Conservation (phyloP, 2,888 invertebrate species). For the Diloba caeruleocephala region DNA sequence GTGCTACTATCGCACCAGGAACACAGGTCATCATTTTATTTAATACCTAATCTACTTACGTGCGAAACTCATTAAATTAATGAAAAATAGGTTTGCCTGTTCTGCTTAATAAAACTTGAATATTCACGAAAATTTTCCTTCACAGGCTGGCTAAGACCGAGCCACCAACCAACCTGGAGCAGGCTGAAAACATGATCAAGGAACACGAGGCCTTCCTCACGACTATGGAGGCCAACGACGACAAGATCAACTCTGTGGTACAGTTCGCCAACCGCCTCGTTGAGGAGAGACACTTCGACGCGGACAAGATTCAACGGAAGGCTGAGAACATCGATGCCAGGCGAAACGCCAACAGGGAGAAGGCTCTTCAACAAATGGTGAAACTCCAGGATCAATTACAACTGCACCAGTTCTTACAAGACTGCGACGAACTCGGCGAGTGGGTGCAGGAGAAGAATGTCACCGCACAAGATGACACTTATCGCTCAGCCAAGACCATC, state of each 20-base stretch:
- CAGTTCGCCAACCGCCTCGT: slow-evolving; percentile 97
- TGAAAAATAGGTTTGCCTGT: neutral
- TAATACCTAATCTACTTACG: neutral
- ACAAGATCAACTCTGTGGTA: slow-evolving; percentile 98
- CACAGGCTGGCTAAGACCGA: slow-evolving; percentile 96
- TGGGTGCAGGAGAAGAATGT: slow-evolving; percentile 99
- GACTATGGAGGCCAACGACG: slow-evolving; percentile 99
- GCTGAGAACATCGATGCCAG: slow-evolving; percentile 98
- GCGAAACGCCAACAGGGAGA: slow-evolving; percentile 96
- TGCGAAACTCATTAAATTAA: too few species aligned
- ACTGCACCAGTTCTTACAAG: slow-evolving; percentile 98
- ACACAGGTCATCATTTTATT: slow-evolving; percentile 90
- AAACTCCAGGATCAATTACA: slow-evolving; percentile 97
- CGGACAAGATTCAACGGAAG: slow-evolving; percentile 98
- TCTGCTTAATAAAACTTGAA: neutral
- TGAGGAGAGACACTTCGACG: slow-evolving; percentile 98
- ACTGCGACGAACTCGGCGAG: slow-evolving; percentile 98
- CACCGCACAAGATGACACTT: slow-evolving; percentile 99
- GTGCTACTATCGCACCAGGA: slow-evolving; percentile 99
- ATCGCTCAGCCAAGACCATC: slow-evolving; percentile 99
- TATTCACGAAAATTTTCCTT: slow-evolving; percentile 7
- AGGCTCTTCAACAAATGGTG: slow-evolving; percentile 97
- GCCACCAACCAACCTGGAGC: slow-evolving; percentile 97
- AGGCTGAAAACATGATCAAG: slow-evolving; percentile 99
- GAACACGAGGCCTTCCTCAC: slow-evolving; percentile 99